Evolutionary conservation across 2,113 vertebrate species (phyloP).

Genomic region (Boleophthalmus pectinirostris): DNA sequence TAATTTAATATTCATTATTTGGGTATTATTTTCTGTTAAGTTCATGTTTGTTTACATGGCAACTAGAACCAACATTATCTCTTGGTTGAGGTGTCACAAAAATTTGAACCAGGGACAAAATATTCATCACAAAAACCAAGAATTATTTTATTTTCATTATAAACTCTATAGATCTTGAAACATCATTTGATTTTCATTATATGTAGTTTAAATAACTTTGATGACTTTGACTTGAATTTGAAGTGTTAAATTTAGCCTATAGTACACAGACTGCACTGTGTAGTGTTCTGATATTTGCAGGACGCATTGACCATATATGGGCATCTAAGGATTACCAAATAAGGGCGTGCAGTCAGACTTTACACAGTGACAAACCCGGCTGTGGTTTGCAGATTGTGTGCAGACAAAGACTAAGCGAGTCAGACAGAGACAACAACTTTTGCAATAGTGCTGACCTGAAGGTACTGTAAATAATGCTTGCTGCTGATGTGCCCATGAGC

Average conservation of each 20-base stretch:
- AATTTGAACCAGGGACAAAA: too few relatives aligned
- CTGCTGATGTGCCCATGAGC: not conserved
- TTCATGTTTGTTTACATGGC: too few relatives aligned
- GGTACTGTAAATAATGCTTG: not conserved
- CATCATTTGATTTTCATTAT: too few relatives aligned
- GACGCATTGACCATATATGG: not conserved
- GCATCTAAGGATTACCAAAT: not conserved
- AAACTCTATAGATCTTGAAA: too few relatives aligned
- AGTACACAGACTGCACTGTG: not conserved
- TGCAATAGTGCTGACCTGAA: not conserved
- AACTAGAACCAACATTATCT: too few relatives aligned
- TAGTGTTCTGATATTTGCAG: not conserved
- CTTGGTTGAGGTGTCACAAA: too few relatives aligned
- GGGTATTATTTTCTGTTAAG: too few relatives aligned
- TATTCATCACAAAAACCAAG: too few relatives aligned
- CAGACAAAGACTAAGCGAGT: not conserved
- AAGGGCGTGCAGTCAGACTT: constrained; percentile 9
- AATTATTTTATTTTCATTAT: too few relatives aligned
- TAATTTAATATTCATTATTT: too few relatives aligned
- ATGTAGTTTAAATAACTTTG: not conserved
- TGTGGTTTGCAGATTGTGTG: not conserved
- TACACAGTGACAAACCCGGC: constrained; percentile 11
- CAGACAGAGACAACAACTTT: not conserved
- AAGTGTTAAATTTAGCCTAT: not conserved
- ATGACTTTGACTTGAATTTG: not conserved